phyloP scores from a whole-genome alignment of 2,888 invertebrate species.

The Pandemis corylana region DNA sequence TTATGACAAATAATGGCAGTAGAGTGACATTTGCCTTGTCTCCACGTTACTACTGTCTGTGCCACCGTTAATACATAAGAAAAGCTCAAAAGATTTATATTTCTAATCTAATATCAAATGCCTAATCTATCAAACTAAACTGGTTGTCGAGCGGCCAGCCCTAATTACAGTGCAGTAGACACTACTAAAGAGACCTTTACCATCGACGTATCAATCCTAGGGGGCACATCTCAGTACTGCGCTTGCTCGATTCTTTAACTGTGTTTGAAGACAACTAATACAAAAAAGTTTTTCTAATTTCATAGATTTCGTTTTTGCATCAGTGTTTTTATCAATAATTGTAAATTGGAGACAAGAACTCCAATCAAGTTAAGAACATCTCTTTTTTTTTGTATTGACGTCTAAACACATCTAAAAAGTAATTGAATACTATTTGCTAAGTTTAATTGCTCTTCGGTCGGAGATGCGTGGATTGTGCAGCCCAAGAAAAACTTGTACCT shows the following conservation, averaged over 20 bases:
- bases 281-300: neutral
- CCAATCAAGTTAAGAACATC: neutral
- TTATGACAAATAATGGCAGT: neutral
- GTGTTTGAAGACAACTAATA: neutral
- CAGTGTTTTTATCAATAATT: neutral
- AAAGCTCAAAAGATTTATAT: neutral
- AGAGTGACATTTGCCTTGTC: neutral
- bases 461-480: neutral
- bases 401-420: neutral
- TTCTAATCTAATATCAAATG: slow-evolving; percentile 41
- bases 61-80: neutral
- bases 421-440: neutral
- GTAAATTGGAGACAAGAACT: neutral
- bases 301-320: neutral
- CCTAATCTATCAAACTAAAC: slow-evolving; percentile 59
- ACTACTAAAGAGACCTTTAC: slow-evolving; percentile 69
- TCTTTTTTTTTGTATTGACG: neutral
- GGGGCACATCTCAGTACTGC: slow-evolving; percentile 52
- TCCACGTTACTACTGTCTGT: neutral
- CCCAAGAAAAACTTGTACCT: too few relatives aligned
- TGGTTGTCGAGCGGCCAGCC: slow-evolving; percentile 54
- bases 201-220: slow-evolving; percentile 77
- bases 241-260: neutral
- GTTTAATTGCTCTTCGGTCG: neutral
- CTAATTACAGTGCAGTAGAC: slow-evolving; percentile 68